These are phyloP conservation scores for Halichoerus grypus DNA, from an alignment of 2,113 vertebrate genomes.

Conservation along the genomic window DNA sequence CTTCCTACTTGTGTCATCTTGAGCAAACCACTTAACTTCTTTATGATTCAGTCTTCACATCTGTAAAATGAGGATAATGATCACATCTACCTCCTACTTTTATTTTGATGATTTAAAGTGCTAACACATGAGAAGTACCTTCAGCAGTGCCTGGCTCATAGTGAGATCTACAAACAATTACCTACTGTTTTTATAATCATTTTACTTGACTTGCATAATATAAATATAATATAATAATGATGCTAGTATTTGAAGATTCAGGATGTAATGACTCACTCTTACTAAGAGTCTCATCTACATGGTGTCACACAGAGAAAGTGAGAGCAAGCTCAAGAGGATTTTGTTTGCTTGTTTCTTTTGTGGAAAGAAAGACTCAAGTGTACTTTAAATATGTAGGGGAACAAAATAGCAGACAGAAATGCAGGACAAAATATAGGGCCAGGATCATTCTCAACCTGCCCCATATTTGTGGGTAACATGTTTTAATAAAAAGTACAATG, in stretches of 20 bases:
- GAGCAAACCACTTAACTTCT: background rate
- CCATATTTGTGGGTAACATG: background rate
- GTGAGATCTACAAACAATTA: conserved; percentile 17
- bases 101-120: conserved; percentile 10
- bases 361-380: background rate
- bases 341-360: background rate
- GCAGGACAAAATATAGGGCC: background rate
- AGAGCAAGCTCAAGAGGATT: background rate
- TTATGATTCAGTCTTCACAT: background rate
- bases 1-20: background rate
- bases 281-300: background rate
- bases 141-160: background rate
- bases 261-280: background rate
- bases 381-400: background rate
- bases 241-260: background rate
- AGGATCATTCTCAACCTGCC: background rate
- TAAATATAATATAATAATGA: background rate
- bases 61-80: background rate
- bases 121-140: conserved; percentile 4
- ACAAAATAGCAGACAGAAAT: background rate
- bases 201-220: background rate
- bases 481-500: background rate
- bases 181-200: background rate
- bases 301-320: background rate
- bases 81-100: background rate